Base-by-base conservation (phyloP, 92 coral and sea anemone species). In the Muricea muricata region DNA sequence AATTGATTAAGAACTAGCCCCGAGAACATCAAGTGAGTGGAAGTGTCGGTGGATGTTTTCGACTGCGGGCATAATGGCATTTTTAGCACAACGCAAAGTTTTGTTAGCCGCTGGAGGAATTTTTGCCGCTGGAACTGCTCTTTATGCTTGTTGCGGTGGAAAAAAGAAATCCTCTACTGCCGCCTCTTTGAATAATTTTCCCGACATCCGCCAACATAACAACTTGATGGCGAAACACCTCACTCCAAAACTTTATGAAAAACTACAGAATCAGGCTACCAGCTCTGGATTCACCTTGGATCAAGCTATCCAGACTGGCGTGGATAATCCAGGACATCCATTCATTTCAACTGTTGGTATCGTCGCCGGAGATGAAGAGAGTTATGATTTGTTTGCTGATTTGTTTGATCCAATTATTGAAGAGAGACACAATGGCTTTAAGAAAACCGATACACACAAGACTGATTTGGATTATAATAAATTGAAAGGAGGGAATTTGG, bases 291-390 rank as follows among this genome's bases (percentile, higher is more conserved):
- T 83, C 60, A 91, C 95, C 2, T 69, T 95, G 57, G 98, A 95
- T 86, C 91, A 91, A 18, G 98, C 98, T 9, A 93, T 95, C 58
- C 95, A 92, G 45, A 92, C 95, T 14, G 98, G 98, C 1, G 98
- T 93, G 0, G 98, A 95, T 74, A 95, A 95, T 31, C 98, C 98
- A 7, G 98, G 98, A 15, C 98, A 95, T 66, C 98, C 98, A 11
- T 95, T 91, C 10, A 95, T 95, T 47, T 81, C 86, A 24, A 95
- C 98, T 24, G 98, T 95, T 4, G 98, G 98, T 23, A 82, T 92
- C 1, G 98, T 95, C 1, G 98, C 98, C 4, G 98, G 98, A 0
- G 98, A 95, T 41, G 98, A 95, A 48, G 98, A 95, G 63, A 82
- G 93, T 2, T 95, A 95, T 60, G 87, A 91, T 10, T 78, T 83